Base-by-base conservation (phyloP, 2,888 invertebrate species). In the Empis livida region DNA sequence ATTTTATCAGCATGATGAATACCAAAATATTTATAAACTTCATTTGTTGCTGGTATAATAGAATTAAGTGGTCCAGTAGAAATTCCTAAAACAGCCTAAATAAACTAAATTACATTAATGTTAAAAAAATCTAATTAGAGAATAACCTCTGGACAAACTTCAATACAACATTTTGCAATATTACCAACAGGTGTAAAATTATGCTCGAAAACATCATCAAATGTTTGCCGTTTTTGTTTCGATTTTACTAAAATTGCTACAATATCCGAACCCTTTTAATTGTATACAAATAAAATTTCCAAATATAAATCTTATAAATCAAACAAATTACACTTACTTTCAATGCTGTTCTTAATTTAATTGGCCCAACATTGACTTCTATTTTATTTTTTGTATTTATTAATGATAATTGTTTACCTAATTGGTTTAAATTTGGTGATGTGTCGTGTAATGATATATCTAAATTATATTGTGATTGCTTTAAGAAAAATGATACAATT, bases 1-100 rank as follows among this genome's bases (percentile, higher is more conserved):
- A 55, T 53, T 48, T 54, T 55, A 31, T 53, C 50, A 1, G 50
- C 39, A 32, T 52, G 46, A 15, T 51, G 51, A 8, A 45, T 40
- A 10, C 51, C 49, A 30, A 53, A 49, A 2, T 44, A 42, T 15
- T 48, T 48, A 31, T 53, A 52, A 5, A 55, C 38, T 43, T 55
- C 54, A 46, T 50, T 52, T 10, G 54, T 40, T 1, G 42, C 55
- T 10, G 52, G 53, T 31, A 56, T 44, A 8, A 56, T 52, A 10
- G 46, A 49, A 31, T 55, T 56, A 3, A 56, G 5, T 10, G 56
- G 55, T 46, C 52, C 45, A 27, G 55, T 54, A 15, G 43, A 53
- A 9, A 55, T 45, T 3, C 53, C 54, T 45, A 55, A 16, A 45
- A 55, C 44, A 5, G 55, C 53, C 53, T 55, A 38, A 3, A 46